These are phyloP conservation scores for Cossypha polioptera DNA, from an alignment of 2,797 vertebrate species.

Conservation along the genomic window DNA sequence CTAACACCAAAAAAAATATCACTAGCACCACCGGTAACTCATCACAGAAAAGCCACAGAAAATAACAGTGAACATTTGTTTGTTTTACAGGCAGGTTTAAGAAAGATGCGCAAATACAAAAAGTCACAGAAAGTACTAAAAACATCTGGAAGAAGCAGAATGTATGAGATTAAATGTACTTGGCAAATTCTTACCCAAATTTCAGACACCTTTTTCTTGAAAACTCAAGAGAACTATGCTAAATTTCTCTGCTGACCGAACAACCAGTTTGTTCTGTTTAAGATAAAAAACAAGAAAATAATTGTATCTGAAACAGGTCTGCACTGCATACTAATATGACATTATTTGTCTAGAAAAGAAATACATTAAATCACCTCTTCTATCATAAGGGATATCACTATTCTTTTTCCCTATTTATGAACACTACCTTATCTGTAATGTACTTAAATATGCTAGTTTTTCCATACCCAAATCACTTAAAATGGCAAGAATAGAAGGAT, in stretches of 20 bases:
- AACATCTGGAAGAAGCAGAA: background rate
- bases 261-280: constrained; percentile 88
- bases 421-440: background rate
- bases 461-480: background rate
- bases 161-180: constrained; percentile 71
- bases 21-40: background rate
- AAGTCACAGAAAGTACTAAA: background rate
- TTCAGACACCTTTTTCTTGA: constrained; percentile 94
- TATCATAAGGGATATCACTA: no score
- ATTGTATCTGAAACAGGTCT: no score
- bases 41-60: background rate
- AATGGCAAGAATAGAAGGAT: background rate
- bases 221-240: constrained; percentile 84
- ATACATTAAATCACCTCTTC: no score
- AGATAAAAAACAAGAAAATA: background rate
- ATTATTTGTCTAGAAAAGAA: no score
- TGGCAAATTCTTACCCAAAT: constrained; percentile 98
- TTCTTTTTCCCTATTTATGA: no score
- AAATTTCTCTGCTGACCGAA: constrained; percentile 97
- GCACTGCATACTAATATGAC: no score
- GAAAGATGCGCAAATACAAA: background rate
- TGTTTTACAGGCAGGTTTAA: background rate
- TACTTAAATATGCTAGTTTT: background rate
- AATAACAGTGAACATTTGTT: background rate
- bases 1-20: background rate